Conservation (phyloP, 2,113 vertebrate genomes). For the Gobiocypris rarus region DNA sequence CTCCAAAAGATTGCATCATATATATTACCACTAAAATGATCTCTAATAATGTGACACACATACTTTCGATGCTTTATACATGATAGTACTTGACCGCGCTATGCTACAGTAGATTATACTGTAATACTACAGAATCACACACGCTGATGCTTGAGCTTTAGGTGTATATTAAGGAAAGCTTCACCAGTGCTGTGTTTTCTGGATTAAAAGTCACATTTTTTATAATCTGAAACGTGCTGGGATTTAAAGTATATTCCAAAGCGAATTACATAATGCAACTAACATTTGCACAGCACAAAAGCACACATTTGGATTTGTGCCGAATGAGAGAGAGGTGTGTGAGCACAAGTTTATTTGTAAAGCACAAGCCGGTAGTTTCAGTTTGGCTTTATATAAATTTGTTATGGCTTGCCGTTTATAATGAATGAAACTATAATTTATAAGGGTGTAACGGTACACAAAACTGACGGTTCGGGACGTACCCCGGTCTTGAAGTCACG, state of each 20-base stretch:
- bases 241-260: not conserved
- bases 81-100: conserved; percentile 14
- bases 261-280: not conserved
- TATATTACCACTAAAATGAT: not conserved
- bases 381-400: too few species aligned
- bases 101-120: not conserved
- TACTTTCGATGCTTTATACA: not conserved
- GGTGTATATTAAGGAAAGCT: not conserved
- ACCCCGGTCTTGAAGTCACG: too few species aligned
- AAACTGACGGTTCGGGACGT: too few species aligned
- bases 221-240: not conserved
- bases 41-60: not conserved
- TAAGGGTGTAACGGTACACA: too few species aligned
- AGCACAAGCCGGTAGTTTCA: not conserved
- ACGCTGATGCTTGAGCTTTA: not conserved
- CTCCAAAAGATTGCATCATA: not conserved
- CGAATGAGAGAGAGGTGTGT: not conserved
- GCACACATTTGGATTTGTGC: not conserved
- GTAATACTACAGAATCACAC: not conserved
- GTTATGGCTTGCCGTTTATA: too few species aligned
- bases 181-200: not conserved
- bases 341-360: not conserved
- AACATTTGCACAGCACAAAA: not conserved
- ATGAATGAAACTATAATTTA: too few species aligned
- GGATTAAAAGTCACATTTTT: not conserved